Percentiles rank a stretch among this genome's conserved stretches.
Evolutionary conservation across 30 jellyfish, hydroid and myxozoan genomes (phyloP).

Genomic region (Aurelia aurita complex sp. Pacific): DNA sequence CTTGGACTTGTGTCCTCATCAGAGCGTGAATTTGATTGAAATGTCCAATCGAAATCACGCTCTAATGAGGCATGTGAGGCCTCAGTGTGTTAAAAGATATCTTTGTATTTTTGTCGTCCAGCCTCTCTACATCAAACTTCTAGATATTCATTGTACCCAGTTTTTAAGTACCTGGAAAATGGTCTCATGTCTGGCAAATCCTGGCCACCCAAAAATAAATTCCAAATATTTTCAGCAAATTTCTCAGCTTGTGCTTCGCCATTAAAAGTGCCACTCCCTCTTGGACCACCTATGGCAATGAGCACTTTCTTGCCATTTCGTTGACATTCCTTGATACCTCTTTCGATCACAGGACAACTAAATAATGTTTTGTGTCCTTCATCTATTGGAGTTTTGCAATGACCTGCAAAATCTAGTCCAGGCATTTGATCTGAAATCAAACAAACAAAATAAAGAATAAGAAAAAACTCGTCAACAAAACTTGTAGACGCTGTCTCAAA

Average conservation of each 20-base stretch:
- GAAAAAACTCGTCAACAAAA: too few species aligned
- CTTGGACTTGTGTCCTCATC: too few species aligned
- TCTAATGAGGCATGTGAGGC: too few species aligned
- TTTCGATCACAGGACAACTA: conserved; percentile 80
- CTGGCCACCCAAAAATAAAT: conserved; percentile 82
- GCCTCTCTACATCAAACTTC: too few species aligned
- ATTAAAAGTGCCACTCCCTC: conserved; percentile 45
- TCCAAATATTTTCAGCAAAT: conserved; percentile 86
- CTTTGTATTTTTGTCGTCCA: too few species aligned
- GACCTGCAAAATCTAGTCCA: conserved; percentile 78
- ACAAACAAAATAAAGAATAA: not conserved
- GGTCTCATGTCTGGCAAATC: conserved; percentile 79
- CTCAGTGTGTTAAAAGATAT: too few species aligned
- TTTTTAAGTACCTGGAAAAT: conserved; percentile 62
- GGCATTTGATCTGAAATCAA: conserved; percentile 76
- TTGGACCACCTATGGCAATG: conserved; percentile 92
- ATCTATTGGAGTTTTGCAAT: conserved; percentile 65
- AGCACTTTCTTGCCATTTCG: conserved; percentile 70
- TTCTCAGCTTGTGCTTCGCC: conserved; percentile 81
- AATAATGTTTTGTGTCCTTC: conserved; percentile 63
- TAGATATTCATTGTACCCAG: not conserved
- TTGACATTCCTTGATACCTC: conserved; percentile 82
- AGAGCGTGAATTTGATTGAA: too few species aligned
- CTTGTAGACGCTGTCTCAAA: too few species aligned
- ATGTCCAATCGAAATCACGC: too few species aligned